These are phyloP conservation scores for Pseudomugil tenellus DNA, from an alignment of 2,797 vertebrate genomes.

Conservation along the genomic window DNA sequence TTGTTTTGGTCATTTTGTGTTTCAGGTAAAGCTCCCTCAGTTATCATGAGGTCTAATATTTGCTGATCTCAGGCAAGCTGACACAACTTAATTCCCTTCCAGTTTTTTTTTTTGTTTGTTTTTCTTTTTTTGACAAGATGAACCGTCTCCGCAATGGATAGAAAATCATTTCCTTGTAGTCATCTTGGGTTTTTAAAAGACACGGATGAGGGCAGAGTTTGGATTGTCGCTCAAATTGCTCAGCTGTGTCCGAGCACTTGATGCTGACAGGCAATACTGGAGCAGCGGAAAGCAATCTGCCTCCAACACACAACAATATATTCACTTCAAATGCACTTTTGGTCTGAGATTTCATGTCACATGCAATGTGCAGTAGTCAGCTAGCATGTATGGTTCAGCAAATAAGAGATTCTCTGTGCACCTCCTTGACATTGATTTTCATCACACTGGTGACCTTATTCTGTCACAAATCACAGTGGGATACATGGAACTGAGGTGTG, in stretches of 20 bases:
- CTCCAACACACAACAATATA: conserved; percentile 33
- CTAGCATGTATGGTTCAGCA: not conserved
- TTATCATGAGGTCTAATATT: conserved; percentile 54
- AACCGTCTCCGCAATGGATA: conserved; percentile 15
- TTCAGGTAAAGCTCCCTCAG: conserved; percentile 36
- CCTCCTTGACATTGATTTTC: not conserved
- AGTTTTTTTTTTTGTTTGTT: conserved; percentile 19
- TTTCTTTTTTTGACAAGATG: conserved; percentile 33
- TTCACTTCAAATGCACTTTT: conserved; percentile 32
- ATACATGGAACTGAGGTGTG: not conserved
- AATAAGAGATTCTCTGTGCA: conserved; percentile 3
- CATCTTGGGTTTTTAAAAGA: conserved; percentile 44
- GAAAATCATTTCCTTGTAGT: conserved; percentile 59
- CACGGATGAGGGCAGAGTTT: conserved; percentile 44
- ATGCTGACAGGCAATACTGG: conserved; percentile 42
- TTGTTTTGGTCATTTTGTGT: conserved; percentile 38
- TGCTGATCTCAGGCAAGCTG: conserved; percentile 45
- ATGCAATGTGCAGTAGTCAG: conserved; percentile 11
- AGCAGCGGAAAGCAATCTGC: conserved; percentile 42
- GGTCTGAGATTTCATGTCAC: conserved; percentile 29
- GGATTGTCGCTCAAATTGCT: conserved; percentile 50
- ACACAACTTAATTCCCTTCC: conserved; percentile 50
- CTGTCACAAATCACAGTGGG: conserved; percentile 5
- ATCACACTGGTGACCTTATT: conserved; percentile 24
- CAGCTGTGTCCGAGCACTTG: conserved; percentile 29